A percentile compares a stretch with the other conserved stretches of the same genome.
Conservation (phyloP, 2,888 invertebrate genomes). For the Phaedon cochleariae region DNA sequence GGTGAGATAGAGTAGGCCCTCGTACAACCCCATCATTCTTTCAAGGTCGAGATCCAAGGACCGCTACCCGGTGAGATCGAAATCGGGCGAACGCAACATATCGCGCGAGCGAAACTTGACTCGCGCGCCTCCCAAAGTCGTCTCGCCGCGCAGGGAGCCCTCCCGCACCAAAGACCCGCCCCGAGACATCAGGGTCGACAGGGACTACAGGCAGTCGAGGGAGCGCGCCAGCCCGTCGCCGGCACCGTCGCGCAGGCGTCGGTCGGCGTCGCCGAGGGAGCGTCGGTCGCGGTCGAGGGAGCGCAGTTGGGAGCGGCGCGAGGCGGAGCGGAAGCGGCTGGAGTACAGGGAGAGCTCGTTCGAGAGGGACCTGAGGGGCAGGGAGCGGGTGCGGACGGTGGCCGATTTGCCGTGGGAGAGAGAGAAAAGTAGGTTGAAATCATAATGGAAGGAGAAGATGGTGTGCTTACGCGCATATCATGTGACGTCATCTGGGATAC, state of each 20-base stretch:
- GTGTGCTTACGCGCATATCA: too few species aligned
- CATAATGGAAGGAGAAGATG: too few species aligned
- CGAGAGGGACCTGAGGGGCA: constrained; percentile 46
- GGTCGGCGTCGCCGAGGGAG: constrained; percentile 11
- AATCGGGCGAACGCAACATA: too few species aligned
- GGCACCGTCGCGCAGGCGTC: constrained; percentile 1
- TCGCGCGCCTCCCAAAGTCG: too few species aligned
- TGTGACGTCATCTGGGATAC: too few species aligned
- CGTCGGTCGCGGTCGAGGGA: constrained; percentile 38
- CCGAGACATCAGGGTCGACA: too few species aligned
- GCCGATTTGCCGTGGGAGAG: constrained; percentile 52
- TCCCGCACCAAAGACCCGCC: background rate
- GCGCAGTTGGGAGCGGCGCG: constrained; percentile 39
- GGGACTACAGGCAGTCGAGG: constrained; percentile 5
- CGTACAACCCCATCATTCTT: too few species aligned
- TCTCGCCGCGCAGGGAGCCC: too few species aligned
- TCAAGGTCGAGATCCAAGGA: too few species aligned
- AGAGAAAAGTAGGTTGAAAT: constrained; percentile 38
- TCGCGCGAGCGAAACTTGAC: too few species aligned
- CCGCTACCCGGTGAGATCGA: too few species aligned
- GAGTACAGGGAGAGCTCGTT: constrained; percentile 45
- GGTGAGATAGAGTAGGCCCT: too few species aligned
- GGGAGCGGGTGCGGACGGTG: constrained; percentile 49
- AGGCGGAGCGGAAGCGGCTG: constrained; percentile 15
- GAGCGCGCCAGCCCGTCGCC: constrained; percentile 2